Base-by-base conservation (phyloP, 1,140 invertebrate genomes). In the Drosophila pectinifera region DNA sequence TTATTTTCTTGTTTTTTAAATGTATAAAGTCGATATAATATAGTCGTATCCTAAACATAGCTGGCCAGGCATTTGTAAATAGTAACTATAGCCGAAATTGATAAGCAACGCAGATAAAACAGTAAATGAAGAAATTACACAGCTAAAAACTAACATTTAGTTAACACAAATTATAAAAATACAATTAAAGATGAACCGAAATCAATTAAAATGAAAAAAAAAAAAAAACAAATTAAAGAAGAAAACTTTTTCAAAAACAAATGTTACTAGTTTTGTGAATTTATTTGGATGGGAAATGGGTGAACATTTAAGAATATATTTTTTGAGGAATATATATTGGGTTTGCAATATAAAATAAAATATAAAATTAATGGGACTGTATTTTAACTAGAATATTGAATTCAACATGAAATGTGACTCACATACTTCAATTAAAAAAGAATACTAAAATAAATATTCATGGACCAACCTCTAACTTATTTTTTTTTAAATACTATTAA, bases 1-100 rank as follows among this genome's bases (percentile, higher is more conserved):
- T 89, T 89, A 78, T 89, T 89, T 89, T 89, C 82, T 81, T 91
- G 90, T 91, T 91, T 91, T 91, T 81, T 88, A 91, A 91, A 84
- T 91, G 83, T 91, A 84, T 88, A 91, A 91, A 67, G 64, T 49
- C 58, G 68, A 70, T 86, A 73, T 73, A 76, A 63, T 31, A 56
- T 61, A 73, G 69, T 42, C 39, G 68, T 74, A 80, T 42, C 70
- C 55, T 46, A 46, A 61, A 38, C 26, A 48, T 61, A 73, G 67
- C 56, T 73, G 78, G 74, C 74, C 70, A 78, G 74, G 78, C 85
- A 89, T 68, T 64, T 90, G 88, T 90, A 91, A 41, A 83, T 86
- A 90, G 62, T 86, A 86, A 75, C 76, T 43, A 67, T 88, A 81
- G 82, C 80, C 70, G 59, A 81, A 89, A 84, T 75, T 72, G 78